Percentiles rank a stretch among this genome's conserved stretches.
Evolutionary conservation across 2,797 vertebrate genomes (phyloP).

Genomic region (Alca torda): DNA sequence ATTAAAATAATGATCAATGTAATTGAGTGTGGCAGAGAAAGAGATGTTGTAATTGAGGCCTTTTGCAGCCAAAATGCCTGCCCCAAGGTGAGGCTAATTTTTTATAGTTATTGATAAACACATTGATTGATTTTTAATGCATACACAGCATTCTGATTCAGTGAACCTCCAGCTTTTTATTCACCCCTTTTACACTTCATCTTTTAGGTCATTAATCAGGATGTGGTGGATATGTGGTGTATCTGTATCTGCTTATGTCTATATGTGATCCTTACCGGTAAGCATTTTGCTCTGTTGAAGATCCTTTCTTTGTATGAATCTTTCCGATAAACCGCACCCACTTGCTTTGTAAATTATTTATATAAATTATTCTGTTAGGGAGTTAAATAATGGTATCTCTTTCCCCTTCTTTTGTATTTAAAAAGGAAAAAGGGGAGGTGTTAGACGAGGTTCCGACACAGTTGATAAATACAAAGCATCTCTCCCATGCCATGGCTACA

Average conservation of each 20-base stretch:
- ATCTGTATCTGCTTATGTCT: not conserved
- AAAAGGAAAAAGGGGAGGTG: not conserved
- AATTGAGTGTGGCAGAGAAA: not conserved
- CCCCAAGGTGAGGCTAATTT: not conserved
- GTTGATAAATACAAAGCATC: not conserved
- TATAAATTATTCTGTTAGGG: not conserved
- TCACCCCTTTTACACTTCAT: not conserved
- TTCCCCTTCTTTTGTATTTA: not conserved
- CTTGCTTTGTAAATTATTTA: not conserved
- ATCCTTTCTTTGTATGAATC: not conserved
- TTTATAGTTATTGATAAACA: not conserved
- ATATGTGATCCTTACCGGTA: fast-evolving
- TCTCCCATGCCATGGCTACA: not conserved
- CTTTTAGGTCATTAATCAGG: not conserved
- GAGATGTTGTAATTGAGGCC: not conserved
- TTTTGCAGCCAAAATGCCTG: not conserved
- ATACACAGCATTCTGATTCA: not conserved
- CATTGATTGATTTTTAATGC: not conserved
- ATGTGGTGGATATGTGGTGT: fast-evolving
- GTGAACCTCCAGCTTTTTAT: not conserved
- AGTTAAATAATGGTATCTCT: not conserved
- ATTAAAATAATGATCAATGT: not conserved
- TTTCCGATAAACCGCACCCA: not conserved
- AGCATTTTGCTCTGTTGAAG: not conserved
- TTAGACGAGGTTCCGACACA: not conserved